Evolutionary conservation across 2,113 vertebrate genomes (phyloP).

Genomic region (Catagonus wagneri): DNA sequence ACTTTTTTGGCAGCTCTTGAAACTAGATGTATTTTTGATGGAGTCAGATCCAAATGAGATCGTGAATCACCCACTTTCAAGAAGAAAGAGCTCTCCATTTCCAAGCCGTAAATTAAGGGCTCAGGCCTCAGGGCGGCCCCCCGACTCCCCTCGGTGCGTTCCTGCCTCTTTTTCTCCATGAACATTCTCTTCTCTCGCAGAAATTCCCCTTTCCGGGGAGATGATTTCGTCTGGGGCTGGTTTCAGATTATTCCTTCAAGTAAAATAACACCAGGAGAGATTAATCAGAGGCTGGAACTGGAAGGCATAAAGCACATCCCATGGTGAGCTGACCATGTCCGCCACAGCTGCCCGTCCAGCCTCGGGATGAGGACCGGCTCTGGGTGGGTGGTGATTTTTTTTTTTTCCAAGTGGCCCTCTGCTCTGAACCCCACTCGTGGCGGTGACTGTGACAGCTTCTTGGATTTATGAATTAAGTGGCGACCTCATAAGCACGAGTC

Average conservation of each 20-base stretch:
- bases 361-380: background rate
- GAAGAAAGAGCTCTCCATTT: background rate
- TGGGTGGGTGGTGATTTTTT: background rate
- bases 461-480: conserved; percentile 69
- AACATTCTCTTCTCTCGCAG: background rate
- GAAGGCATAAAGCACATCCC: conserved; percentile 21
- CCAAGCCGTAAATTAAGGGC: background rate
- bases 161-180: rapidly evolving
- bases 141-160: rapidly evolving
- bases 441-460: conserved; percentile 22
- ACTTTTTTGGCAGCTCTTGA: background rate
- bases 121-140: background rate
- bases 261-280: conserved; percentile 69
- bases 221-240: background rate
- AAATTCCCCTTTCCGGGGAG: background rate
- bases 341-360: background rate
- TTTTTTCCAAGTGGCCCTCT: background rate
- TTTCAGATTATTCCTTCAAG: conserved; percentile 61
- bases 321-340: background rate
- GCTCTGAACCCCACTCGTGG: background rate
- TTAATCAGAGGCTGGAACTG: conserved; percentile 52
- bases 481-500: conserved; percentile 52
- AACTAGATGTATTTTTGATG: background rate
- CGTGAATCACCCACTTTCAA: background rate
- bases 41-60: conserved; percentile 9